Conservation (phyloP, 1,140 invertebrate genomes). For the Heliconius eleuchia region DNA sequence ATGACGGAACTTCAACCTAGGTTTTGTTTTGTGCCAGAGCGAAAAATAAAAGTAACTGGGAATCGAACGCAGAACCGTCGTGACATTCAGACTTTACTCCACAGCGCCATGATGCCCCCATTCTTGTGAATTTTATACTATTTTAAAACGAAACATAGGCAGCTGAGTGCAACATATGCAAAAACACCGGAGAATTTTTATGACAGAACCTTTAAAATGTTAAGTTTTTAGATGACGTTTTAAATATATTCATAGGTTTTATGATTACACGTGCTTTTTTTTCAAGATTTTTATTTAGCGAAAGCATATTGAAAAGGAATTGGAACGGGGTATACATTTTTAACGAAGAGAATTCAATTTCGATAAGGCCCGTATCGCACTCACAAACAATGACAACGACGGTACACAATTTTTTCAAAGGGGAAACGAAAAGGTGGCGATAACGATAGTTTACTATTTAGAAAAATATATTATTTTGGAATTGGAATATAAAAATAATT, state of each 20-base stretch:
- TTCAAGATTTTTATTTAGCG: conserved; percentile 18
- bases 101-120: no score
- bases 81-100: no score
- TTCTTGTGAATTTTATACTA: no score
- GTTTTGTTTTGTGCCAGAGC: no score
- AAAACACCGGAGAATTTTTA: conserved; percentile 2
- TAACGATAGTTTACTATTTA: conserved; percentile 18
- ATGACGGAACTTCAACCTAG: no score
- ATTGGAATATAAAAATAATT: not conserved
- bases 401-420: conserved; percentile 18
- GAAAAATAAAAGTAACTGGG: no score
- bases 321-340: conserved; percentile 27
- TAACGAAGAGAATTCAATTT: conserved; percentile 27
- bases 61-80: no score
- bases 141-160: not conserved
- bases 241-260: conserved; percentile 16
- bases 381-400: conserved; percentile 21
- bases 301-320: conserved; percentile 26
- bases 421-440: not conserved
- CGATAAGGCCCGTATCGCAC: conserved; percentile 28
- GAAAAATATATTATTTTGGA: not conserved
- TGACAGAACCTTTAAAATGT: not conserved
- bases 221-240: conserved; percentile 11
- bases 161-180: not conserved
- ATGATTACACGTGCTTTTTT: conserved; percentile 22